Conservation (phyloP, 2,888 invertebrate species). For the Unio pictorum region DNA sequence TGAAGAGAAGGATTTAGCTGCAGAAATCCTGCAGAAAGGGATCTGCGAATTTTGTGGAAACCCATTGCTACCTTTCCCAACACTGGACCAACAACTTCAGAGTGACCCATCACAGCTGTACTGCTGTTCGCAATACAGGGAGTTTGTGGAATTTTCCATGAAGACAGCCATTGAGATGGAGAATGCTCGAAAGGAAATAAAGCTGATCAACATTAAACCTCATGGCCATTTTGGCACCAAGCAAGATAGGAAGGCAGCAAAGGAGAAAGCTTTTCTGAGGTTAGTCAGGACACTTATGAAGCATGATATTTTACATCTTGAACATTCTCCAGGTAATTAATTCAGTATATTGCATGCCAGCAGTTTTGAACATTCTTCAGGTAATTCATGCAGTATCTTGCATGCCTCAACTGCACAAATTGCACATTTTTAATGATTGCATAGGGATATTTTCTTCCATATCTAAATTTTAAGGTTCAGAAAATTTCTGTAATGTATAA, state of each 20-base stretch:
- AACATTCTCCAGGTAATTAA: no score
- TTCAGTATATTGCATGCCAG: no score
- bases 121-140: conserved; percentile 67
- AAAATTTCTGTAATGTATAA: no score
- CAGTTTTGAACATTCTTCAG: no score
- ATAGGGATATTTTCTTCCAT: no score
- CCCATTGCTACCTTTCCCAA: conserved; percentile 64
- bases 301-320: no score
- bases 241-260: conserved; percentile 65
- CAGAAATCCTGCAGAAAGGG: conserved; percentile 55
- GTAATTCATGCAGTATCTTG: no score
- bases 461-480: no score
- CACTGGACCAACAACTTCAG: conserved; percentile 61
- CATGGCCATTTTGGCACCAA: conserved; percentile 65
- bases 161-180: conserved; percentile 48
- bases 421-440: no score
- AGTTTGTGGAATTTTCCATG: conserved; percentile 66
- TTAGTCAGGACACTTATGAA: conserved; percentile 13
- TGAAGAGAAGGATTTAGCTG: conserved; percentile 24
- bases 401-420: no score
- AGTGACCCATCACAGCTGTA: conserved; percentile 62
- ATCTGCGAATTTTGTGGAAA: conserved; percentile 67
- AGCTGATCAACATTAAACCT: conserved; percentile 61
- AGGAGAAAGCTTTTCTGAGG: conserved; percentile 68
- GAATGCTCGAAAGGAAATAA: conserved; percentile 43